phyloP scores from a whole-genome alignment of 2,888 invertebrate genomes.

The Drosophila niveifrons region DNA sequence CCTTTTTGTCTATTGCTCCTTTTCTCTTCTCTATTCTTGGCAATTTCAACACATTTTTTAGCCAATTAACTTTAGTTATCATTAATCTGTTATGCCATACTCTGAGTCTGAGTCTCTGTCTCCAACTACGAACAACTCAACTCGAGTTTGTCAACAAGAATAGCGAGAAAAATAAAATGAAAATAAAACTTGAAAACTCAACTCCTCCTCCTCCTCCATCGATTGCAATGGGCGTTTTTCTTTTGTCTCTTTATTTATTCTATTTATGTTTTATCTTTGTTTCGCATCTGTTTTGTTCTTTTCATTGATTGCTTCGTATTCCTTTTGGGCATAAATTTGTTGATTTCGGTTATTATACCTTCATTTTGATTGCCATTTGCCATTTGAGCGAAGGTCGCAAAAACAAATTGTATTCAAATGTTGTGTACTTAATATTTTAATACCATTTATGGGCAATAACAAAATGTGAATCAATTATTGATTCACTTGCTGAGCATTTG shows the following conservation, averaged over 20 bases:
- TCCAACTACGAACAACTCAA: constrained; percentile 2
- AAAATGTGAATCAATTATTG: constrained; percentile 19
- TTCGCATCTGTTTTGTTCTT: constrained; percentile 32
- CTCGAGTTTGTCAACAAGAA: constrained; percentile 26
- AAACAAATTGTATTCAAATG: constrained; percentile 20
- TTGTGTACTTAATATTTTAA: constrained; percentile 20
- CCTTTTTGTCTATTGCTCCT: constrained; percentile 1
- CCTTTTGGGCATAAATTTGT: constrained; percentile 38
- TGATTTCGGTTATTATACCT: constrained; percentile 33
- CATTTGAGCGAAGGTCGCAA: constrained; percentile 22
- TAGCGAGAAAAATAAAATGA: constrained; percentile 1
- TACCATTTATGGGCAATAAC: constrained; percentile 19
- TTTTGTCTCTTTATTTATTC: neutral
- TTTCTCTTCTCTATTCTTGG: constrained; percentile 9
- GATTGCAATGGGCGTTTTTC: constrained; percentile 26
- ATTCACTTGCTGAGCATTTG: constrained; percentile 25
- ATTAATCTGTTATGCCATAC: constrained; percentile 51
- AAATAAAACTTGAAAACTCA: constrained; percentile 19
- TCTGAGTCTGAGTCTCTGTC: constrained; percentile 1
- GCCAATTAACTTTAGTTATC: constrained; percentile 64
- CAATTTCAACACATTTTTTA: constrained; percentile 49
- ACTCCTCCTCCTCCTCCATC: constrained; percentile 24
- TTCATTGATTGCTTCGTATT: constrained; percentile 40
- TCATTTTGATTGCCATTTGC: constrained; percentile 35
- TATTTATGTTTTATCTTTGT: constrained; percentile 23